These are phyloP conservation scores for Falco rusticolus DNA, from an alignment of 2,797 vertebrate genomes.

Conservation along the genomic window DNA sequence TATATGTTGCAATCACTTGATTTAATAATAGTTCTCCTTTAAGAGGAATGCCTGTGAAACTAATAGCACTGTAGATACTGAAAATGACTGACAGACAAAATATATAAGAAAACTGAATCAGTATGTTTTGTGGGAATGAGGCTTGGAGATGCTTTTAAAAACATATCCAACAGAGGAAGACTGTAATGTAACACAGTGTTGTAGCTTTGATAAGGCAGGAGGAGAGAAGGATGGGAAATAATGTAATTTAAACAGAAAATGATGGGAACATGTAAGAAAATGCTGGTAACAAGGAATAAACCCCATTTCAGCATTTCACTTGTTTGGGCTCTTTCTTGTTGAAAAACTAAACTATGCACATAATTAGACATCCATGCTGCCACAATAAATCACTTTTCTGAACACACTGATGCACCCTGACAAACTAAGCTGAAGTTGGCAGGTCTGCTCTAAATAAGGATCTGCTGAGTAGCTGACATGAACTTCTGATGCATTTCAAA, in stretches of 20 bases:
- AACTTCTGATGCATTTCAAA: slow-evolving; percentile 72
- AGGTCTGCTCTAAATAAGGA: slow-evolving; percentile 64
- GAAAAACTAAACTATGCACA: slow-evolving; percentile 62
- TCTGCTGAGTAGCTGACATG: slow-evolving; percentile 66
- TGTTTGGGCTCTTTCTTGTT: slow-evolving; percentile 47
- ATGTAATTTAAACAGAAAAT: slow-evolving; percentile 33
- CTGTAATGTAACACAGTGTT: background rate
- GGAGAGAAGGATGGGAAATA: background rate
- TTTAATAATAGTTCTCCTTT: background rate
- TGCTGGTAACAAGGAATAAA: slow-evolving; percentile 7
- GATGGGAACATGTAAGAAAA: slow-evolving; percentile 43
- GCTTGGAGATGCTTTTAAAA: background rate
- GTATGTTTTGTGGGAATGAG: background rate
- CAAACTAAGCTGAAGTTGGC: slow-evolving; percentile 53
- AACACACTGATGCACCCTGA: slow-evolving; percentile 69
- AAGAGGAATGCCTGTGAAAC: background rate
- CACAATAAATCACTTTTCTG: slow-evolving; percentile 71
- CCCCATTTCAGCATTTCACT: slow-evolving; percentile 43
- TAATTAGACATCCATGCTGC: slow-evolving; percentile 71
- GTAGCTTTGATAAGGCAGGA: slow-evolving; percentile 25
- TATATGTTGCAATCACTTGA: background rate
- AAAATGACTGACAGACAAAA: background rate
- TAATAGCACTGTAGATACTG: background rate
- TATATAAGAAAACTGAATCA: slow-evolving; percentile 28
- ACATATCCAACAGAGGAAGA: background rate